Conservation (phyloP, 2,888 invertebrate species). For the Punctoribates punctum region DNA sequence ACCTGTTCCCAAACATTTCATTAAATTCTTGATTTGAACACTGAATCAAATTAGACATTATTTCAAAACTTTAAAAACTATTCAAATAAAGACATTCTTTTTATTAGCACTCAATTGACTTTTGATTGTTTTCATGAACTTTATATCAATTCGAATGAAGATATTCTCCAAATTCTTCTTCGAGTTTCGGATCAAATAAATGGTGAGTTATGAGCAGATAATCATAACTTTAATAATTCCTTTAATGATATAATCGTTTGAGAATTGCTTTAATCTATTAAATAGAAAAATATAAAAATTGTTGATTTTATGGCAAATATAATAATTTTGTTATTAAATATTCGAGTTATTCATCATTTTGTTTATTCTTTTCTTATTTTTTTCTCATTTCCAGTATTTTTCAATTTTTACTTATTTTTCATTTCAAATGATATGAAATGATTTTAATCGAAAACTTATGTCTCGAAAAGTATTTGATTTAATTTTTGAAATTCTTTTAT, state of each 20-base stretch:
- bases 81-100: neutral
- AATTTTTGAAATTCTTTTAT: neutral
- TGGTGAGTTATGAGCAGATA: conserved; percentile 11
- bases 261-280: neutral
- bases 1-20: neutral
- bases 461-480: neutral
- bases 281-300: neutral
- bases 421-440: neutral
- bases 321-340: neutral
- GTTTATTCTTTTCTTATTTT: no score
- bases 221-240: neutral
- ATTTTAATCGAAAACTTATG: neutral
- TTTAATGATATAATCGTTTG: neutral
- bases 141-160: neutral
- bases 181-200: neutral
- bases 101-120: neutral
- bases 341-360: no score
- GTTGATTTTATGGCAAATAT: neutral
- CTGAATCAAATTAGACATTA: no score
- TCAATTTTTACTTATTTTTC: no score
- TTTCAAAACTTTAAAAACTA: neutral
- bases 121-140: neutral
- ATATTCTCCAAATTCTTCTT: neutral
- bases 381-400: no score
- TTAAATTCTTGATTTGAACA: no score